phyloP scores from a whole-genome alignment of 1,140 invertebrate species.

The Drosophila nikananu region DNA sequence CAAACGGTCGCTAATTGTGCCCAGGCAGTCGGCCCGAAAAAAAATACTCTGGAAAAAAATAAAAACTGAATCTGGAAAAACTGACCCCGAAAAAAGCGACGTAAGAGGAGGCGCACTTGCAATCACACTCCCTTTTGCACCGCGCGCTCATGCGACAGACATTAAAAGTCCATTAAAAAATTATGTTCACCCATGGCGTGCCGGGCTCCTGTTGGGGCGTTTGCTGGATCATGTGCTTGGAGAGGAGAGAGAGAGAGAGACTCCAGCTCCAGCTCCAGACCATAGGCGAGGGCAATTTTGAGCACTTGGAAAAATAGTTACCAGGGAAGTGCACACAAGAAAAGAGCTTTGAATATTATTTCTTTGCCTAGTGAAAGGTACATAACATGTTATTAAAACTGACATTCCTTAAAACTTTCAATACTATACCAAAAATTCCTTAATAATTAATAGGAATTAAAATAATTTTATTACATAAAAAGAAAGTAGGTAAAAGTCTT shows the following conservation, averaged over 20 bases:
- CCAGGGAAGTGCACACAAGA: background rate
- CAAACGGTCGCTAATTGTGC: slow-evolving; percentile 70
- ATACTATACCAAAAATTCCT: too few relatives aligned
- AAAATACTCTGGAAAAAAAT: background rate
- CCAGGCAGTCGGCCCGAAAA: slow-evolving; percentile 47
- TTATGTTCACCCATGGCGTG: slow-evolving; percentile 65
- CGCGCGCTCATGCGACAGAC: slow-evolving; percentile 66
- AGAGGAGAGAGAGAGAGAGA: slow-evolving; percentile 17
- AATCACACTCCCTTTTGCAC: slow-evolving; percentile 26
- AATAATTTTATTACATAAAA: too few relatives aligned
- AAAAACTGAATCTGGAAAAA: slow-evolving; percentile 17
- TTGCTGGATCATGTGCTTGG: slow-evolving; percentile 22
- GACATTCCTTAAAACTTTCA: too few relatives aligned
- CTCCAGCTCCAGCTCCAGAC: slow-evolving; percentile 24
- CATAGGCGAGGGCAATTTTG: slow-evolving; percentile 35
- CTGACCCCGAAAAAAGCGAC: slow-evolving; percentile 34
- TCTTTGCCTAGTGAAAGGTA: too few relatives aligned
- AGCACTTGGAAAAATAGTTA: slow-evolving; percentile 16
- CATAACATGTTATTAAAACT: too few relatives aligned
- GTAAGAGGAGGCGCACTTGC: slow-evolving; percentile 30
- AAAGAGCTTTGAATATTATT: background rate
- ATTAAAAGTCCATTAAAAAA: slow-evolving; percentile 83
- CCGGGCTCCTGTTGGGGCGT: slow-evolving; percentile 62
- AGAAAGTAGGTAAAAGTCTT: too few relatives aligned
- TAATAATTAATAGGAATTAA: too few relatives aligned